Conservation (phyloP, 2,888 invertebrate species). For the Globia sparganii region DNA sequence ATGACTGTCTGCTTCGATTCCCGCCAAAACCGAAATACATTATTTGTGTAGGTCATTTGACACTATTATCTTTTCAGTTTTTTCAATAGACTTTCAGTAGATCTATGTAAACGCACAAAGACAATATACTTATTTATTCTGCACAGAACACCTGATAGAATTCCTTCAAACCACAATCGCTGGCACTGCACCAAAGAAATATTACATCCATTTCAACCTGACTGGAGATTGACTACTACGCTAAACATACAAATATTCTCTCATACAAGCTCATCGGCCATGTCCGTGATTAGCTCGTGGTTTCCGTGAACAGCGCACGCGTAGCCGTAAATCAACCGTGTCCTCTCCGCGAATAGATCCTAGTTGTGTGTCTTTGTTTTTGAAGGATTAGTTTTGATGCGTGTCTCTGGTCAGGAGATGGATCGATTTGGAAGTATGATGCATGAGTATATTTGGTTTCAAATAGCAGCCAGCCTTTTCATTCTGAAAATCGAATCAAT, state of each 20-base stretch:
- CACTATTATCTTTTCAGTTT: background rate
- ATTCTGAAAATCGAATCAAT: background rate
- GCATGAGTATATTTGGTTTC: background rate
- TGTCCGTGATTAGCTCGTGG: conserved; percentile 60
- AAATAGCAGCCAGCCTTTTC: background rate
- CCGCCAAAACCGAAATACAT: background rate
- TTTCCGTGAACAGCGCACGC: conserved; percentile 75
- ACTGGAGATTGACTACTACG: conserved; percentile 19
- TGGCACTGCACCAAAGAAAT: conserved; percentile 5
- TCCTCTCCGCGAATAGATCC: conserved; percentile 72
- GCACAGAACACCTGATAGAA: background rate
- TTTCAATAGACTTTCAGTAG: background rate
- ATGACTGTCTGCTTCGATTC: background rate
- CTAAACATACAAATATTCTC: conserved; percentile 37
- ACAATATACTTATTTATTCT: background rate
- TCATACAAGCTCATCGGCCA: conserved; percentile 29
- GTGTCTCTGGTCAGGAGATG: conserved; percentile 22
- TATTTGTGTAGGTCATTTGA: too few species aligned
- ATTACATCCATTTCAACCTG: background rate
- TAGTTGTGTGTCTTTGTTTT: conserved; percentile 64
- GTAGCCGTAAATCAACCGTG: conserved; percentile 76
- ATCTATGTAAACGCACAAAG: background rate
- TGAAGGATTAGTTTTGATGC: conserved; percentile 41
- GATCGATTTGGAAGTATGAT: conserved; percentile 18
- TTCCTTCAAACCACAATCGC: background rate